Base-by-base conservation (phyloP, 1,140 invertebrate genomes). In the Manduca sexta region DNA sequence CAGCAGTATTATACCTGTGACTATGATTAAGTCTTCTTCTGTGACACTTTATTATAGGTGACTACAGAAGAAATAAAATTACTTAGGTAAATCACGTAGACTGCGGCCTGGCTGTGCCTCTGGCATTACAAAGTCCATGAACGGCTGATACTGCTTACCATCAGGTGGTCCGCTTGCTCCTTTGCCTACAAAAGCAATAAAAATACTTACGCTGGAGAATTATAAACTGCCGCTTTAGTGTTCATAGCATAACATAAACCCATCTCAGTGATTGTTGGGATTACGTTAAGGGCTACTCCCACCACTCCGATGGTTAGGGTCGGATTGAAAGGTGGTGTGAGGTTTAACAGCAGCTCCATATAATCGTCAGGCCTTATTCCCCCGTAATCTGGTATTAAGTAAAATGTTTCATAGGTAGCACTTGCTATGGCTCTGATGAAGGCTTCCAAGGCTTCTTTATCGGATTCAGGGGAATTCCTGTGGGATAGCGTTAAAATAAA, bases 221-320 rank as follows among this genome's bases (percentile, higher is more conserved):
- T 91, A 66, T 92, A 92, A 14, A 86, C 66, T 4, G 90, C 90
- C 21, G 90, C 81, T 56, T 89, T 77, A 0, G 91, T 91, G 68
- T 92, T 92, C 17, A 90, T 88, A 26, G 88, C 82, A 70, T 91
- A 91, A 58, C 91, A 92, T 48, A 91, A 67, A 1, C 91, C 91
- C 75, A 90, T 86, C 67, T 92, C 91, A 0, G 90, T 91, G 21
- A 91, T 77, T 11, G 88, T 90, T 18, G 88, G 84, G 29, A 88
- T 71, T 7, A 91, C 76, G 39, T 78, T 72, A 49, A 89, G 70
- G 45, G 67, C 78, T 2, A 78, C 66, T 13, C 87, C 87, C 3
- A 84, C 64, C 35, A 88, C 85, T 47, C 88, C 89, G 38, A 88
- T 87, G 37, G 87, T 89, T 34, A 90, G 70, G 37, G 66, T 74